Percentiles rank a stretch among this genome's conserved stretches.
Conservation (phyloP, 37 sponge, comb jelly and placozoan species). For the Aplysina aerophoba region DNA sequence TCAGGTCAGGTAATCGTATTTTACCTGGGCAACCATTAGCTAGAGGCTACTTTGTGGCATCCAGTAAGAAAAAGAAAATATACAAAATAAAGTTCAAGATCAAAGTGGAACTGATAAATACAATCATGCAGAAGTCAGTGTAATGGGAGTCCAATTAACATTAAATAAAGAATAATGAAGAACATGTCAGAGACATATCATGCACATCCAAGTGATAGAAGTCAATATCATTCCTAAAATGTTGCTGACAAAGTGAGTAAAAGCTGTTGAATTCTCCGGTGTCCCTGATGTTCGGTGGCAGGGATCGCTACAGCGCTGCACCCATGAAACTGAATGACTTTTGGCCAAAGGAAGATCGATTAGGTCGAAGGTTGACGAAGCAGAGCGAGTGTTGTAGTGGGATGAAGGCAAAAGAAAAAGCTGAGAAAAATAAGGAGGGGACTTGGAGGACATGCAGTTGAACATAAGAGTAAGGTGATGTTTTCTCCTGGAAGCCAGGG, state of each 20-base stretch:
- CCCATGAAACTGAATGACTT: constrained; percentile 21
- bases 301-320: constrained; percentile 12
- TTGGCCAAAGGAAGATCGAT: neutral
- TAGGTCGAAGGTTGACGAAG: constrained; percentile 14
- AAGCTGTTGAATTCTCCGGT: neutral
- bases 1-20: too few relatives aligned
- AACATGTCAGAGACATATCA: neutral
- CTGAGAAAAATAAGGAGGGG: constrained; percentile 1
- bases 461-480: too few relatives aligned
- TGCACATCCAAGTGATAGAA: constrained; percentile 14
- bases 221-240: neutral
- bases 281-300: neutral
- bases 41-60: too few relatives aligned
- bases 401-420: neutral
- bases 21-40: too few relatives aligned
- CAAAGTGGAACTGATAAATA: too few relatives aligned
- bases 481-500: too few relatives aligned
- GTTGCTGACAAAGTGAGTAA: neutral
- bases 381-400: constrained; percentile 3
- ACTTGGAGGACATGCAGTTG: neutral
- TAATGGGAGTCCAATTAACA: too few relatives aligned
- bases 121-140: too few relatives aligned
- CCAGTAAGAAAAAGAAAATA: too few relatives aligned
- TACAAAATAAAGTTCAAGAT: too few relatives aligned
- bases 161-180: neutral